A percentile compares a stretch with the other conserved stretches of the same genome.
Evolutionary conservation across 1,140 invertebrate genomes (phyloP).

Genomic region (Diplogasteroides magnus): DNA sequence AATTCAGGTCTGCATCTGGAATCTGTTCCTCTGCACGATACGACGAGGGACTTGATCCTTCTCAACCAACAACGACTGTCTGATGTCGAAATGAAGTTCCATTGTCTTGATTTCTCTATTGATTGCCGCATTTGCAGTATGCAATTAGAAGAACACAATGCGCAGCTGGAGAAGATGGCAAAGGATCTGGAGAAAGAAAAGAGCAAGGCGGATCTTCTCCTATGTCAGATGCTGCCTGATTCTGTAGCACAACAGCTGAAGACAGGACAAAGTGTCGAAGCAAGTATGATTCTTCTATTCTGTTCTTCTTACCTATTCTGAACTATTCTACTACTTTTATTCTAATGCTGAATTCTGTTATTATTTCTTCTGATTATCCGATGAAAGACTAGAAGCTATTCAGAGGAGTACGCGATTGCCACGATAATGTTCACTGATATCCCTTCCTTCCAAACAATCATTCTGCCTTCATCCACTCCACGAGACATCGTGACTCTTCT

Average conservation of each 20-base stretch:
- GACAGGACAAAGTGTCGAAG: slow-evolving; percentile 44
- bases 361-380: slow-evolving; percentile 2
- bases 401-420: slow-evolving; percentile 45
- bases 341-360: background rate
- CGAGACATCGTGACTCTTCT: slow-evolving; percentile 78
- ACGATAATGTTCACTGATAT: slow-evolving; percentile 48
- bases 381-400: slow-evolving; percentile 5
- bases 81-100: slow-evolving; percentile 84
- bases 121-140: slow-evolving; percentile 32
- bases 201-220: slow-evolving; percentile 62
- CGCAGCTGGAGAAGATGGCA: slow-evolving; percentile 90
- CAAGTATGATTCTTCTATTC: slow-evolving; percentile 13
- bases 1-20: background rate
- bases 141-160: slow-evolving; percentile 86
- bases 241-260: slow-evolving; percentile 48
- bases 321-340: background rate
- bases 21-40: slow-evolving; percentile 88
- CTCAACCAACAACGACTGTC: slow-evolving; percentile 96
- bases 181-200: slow-evolving; percentile 73
- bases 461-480: slow-evolving; percentile 41
- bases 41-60: slow-evolving; percentile 87
- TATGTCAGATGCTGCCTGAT: slow-evolving; percentile 44
- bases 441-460: slow-evolving; percentile 44
- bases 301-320: background rate
- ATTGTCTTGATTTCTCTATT: background rate